These are phyloP conservation scores for Etheostoma perlongum DNA, from an alignment of 2,797 vertebrate genomes.

Conservation along the genomic window DNA sequence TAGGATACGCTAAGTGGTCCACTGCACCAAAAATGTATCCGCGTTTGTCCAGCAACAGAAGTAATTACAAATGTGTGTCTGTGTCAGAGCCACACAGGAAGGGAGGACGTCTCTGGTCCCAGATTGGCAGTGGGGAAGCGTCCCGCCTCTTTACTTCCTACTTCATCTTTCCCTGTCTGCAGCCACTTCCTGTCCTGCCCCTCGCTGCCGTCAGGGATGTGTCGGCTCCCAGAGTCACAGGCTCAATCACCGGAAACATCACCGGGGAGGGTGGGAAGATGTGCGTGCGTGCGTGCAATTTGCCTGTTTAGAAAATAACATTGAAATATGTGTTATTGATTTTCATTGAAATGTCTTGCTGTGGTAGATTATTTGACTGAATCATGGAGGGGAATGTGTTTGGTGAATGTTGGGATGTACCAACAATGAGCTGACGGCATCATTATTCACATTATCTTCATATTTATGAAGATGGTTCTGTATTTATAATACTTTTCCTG, in stretches of 20 bases:
- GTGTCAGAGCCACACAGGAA: slow-evolving; percentile 66
- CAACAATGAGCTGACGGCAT: slow-evolving; percentile 14
- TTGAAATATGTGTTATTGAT: neutral
- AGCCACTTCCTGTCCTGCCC: slow-evolving; percentile 73
- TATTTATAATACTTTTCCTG: neutral
- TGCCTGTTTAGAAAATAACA: slow-evolving; percentile 22
- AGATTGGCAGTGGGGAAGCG: slow-evolving; percentile 74
- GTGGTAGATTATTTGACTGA: neutral
- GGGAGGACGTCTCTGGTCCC: slow-evolving; percentile 70
- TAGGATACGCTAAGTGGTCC: neutral
- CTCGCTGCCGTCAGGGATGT: slow-evolving; percentile 63
- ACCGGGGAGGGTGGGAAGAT: neutral
- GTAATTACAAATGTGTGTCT: slow-evolving; percentile 52
- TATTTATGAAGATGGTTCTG: neutral
- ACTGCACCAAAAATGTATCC: neutral
- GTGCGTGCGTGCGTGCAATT: neutral
- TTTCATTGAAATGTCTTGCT: neutral
- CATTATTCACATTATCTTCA: slow-evolving; percentile 9
- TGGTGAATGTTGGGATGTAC: slow-evolving; percentile 3
- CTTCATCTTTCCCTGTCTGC: slow-evolving; percentile 81
- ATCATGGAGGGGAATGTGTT: neutral
- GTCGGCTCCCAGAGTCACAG: slow-evolving; percentile 56
- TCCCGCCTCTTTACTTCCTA: slow-evolving; percentile 76
- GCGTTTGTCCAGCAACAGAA: slow-evolving; percentile 12
- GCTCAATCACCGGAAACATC: slow-evolving; percentile 72